These are phyloP conservation scores for Brenthis ino DNA, from an alignment of 2,888 invertebrate genomes.

Conservation along the genomic window DNA sequence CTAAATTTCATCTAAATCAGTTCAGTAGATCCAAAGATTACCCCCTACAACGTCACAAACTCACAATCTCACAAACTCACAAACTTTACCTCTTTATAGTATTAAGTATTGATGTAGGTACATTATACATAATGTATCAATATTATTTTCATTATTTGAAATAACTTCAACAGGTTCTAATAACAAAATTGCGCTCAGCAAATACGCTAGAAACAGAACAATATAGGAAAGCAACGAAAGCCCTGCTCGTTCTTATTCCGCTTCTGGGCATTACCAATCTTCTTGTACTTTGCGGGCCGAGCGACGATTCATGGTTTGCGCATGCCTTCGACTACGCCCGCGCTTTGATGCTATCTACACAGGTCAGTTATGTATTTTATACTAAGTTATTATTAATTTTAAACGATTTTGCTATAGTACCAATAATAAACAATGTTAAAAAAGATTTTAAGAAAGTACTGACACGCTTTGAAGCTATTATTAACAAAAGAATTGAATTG, in stretches of 20 bases:
- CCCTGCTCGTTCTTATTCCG: slow-evolving; percentile 95
- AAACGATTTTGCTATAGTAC: not conserved
- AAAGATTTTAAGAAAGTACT: too few species aligned
- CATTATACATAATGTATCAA: too few species aligned
- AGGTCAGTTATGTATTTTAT: slow-evolving; percentile 82
- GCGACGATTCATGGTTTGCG: slow-evolving; percentile 87
- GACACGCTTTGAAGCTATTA: too few species aligned
- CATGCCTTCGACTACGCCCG: slow-evolving; percentile 90
- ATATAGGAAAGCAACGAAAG: slow-evolving; percentile 94
- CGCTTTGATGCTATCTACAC: slow-evolving; percentile 93
- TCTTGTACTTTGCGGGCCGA: slow-evolving; percentile 91
- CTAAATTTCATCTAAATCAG: too few species aligned
- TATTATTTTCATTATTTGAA: too few species aligned
- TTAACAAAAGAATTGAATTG: too few species aligned
- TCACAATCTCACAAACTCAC: too few species aligned
- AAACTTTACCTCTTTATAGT: too few species aligned
- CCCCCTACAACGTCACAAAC: too few species aligned
- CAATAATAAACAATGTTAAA: too few species aligned
- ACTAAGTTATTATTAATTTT: not conserved
- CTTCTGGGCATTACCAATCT: slow-evolving; percentile 95
- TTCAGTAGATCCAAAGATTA: too few species aligned
- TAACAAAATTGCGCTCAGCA: slow-evolving; percentile 95
- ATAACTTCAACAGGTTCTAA: slow-evolving; percentile 88
- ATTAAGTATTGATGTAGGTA: too few species aligned
- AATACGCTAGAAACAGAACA: slow-evolving; percentile 95